Base-by-base conservation (phyloP, 2,797 vertebrate genomes). In the Epinephelus malabaricus region DNA sequence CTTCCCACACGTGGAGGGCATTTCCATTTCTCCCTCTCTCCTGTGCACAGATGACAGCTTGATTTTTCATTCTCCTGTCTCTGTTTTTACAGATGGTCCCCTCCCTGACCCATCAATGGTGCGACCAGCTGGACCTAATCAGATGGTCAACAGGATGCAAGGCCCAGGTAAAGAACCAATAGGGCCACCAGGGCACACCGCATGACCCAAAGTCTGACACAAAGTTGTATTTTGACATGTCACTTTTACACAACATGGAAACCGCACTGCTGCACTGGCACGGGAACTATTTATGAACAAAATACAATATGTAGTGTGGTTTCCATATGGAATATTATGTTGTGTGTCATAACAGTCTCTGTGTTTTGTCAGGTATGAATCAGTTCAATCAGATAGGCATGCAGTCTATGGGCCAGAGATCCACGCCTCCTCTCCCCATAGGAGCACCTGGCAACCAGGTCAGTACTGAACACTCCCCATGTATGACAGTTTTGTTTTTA, bases 91-190 rank as follows among this genome's bases (percentile, higher is more conserved):
- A 99, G 98, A 99, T 21, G 97, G 97, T 56, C 97, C 98, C 61
- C 93, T 98, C 30, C 89, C 97, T 53, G 98, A 99, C 77, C 96
- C 96, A 38, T 88, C 95, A 59, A 94, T 98, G 94, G 96, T 98
- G 92, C 95, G 97, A 90, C 95, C 97, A 66, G 86, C 89, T 83
- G 97, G 97, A 93, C 97, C 97, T 91, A 98, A 96, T 92, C 98
- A 97, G 91, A 97, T 99, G 94, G 97, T 96, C 90, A 97, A 96
- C 91, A 96, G 97, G 73, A 97, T 99, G 95, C 95, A 96, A 91
- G 95, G 89, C 79, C 92, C 94, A 92, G 94, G 95, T 96, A 85
- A 72, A 79, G 12, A 60, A 56, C 5, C 19, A 14, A 15, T 38
- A 30, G 27, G 11, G 1, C 30, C 50, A 75, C 62, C 1, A 10